Conservation (phyloP, 2,888 invertebrate species). For the Lycia hirtaria region DNA sequence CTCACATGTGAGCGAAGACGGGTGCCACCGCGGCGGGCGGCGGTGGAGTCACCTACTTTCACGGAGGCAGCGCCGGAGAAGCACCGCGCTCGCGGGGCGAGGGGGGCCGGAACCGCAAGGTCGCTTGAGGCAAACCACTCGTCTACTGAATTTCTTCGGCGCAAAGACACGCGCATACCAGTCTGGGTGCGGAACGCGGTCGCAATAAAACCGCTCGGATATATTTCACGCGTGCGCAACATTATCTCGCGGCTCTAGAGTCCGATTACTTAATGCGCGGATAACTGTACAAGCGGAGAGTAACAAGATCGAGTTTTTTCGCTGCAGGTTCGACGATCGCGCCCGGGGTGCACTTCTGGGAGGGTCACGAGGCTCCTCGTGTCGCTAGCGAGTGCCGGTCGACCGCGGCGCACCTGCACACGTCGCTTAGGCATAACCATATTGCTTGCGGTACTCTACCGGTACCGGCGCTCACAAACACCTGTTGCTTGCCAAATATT, state of each 20-base stretch:
- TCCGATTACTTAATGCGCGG: slow-evolving; percentile 83
- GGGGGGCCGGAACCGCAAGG: slow-evolving; percentile 68
- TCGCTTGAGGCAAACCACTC: slow-evolving; percentile 84
- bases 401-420: neutral
- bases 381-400: slow-evolving; percentile 7
- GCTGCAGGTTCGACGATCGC: slow-evolving; percentile 76
- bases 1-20: slow-evolving; percentile 53
- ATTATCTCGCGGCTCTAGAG: slow-evolving; percentile 80
- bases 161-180: slow-evolving; percentile 76
- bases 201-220: slow-evolving; percentile 82
- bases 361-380: slow-evolving; percentile 40
- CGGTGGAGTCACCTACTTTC: slow-evolving; percentile 76
- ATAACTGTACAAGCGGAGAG: slow-evolving; percentile 80
- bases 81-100: slow-evolving; percentile 44
- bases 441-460: slow-evolving; percentile 5
- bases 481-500: neutral
- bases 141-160: slow-evolving; percentile 79
- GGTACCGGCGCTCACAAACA: neutral
- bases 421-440: too few species aligned
- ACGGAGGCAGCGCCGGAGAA: slow-evolving; percentile 66
- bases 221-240: slow-evolving; percentile 85
- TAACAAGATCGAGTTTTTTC: slow-evolving; percentile 82
- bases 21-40: slow-evolving; percentile 53
- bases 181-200: slow-evolving; percentile 76
- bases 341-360: slow-evolving; percentile 60